Percentiles rank a stretch among this genome's conserved stretches.
These are phyloP conservation scores for Microctonus hyperodae DNA, from an alignment of 2,888 invertebrate genomes.

Conservation along the genomic window DNA sequence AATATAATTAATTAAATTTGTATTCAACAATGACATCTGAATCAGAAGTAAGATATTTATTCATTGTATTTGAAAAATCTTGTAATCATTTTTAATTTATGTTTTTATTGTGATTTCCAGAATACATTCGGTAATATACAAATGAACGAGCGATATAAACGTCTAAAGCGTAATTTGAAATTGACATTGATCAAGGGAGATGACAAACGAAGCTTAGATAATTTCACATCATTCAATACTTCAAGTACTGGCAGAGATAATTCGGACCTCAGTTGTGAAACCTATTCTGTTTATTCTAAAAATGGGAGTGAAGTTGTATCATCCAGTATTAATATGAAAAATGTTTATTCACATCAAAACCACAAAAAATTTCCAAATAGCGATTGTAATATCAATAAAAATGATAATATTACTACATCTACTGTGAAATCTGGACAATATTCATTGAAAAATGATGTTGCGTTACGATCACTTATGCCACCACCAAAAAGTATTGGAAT, in stretches of 20 bases:
- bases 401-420: conserved; percentile 42
- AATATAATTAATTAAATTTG: background rate
- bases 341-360: conserved; percentile 32
- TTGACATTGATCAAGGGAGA: conserved; percentile 34
- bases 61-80: background rate
- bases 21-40: background rate
- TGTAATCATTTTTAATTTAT: background rate
- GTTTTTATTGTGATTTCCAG: conserved; percentile 33
- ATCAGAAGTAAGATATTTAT: background rate
- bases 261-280: conserved; percentile 40
- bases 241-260: conserved; percentile 48
- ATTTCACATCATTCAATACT: conserved; percentile 40
- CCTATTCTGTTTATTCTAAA: conserved; percentile 27
- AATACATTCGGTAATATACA: conserved; percentile 45
- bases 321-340: conserved; percentile 50
- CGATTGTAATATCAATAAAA: background rate
- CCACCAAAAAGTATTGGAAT: conserved; percentile 41
- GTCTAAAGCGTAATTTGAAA: conserved; percentile 45
- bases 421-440: conserved; percentile 46
- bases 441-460: conserved; percentile 29
- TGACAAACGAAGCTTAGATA: conserved; percentile 13
- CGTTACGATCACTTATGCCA: conserved; percentile 44
- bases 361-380: background rate
- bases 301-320: conserved; percentile 50
- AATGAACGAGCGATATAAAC: conserved; percentile 48